These are phyloP conservation scores for Oreochromis spilurus DNA, from an alignment of 2,113 vertebrate species.

Conservation along the genomic window DNA sequence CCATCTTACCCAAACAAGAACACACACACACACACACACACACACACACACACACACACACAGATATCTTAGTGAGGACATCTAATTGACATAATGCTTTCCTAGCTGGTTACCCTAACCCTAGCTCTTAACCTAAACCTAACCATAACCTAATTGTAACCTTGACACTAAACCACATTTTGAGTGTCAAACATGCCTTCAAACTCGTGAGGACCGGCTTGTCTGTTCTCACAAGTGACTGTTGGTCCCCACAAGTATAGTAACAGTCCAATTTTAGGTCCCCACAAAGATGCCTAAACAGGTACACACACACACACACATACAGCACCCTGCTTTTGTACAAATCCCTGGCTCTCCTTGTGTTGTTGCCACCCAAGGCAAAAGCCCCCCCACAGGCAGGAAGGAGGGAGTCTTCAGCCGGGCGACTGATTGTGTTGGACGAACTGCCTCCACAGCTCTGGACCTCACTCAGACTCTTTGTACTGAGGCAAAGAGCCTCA, in stretches of 20 bases:
- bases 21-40: background rate
- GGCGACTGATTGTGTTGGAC: background rate
- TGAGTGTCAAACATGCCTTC: too few species aligned
- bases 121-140: too few species aligned
- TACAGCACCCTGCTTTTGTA: conserved; percentile 16
- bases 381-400: background rate
- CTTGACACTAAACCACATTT: too few species aligned
- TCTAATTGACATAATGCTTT: too few species aligned
- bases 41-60: background rate
- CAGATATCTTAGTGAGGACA: background rate
- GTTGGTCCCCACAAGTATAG: too few species aligned
- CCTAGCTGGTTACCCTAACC: too few species aligned
- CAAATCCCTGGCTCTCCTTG: conserved; percentile 18
- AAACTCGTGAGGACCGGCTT: too few species aligned
- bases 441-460: background rate
- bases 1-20: background rate
- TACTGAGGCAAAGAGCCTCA: background rate
- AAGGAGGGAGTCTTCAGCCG: background rate
- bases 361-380: conserved; percentile 35
- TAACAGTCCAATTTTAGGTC: background rate
- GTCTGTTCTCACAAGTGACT: too few species aligned
- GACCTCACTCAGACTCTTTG: background rate
- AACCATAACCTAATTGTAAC: too few species aligned
- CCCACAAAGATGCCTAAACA: background rate
- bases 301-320: background rate